Base-by-base conservation (phyloP, 2,888 invertebrate species). In the Phanerotoma sp. region DNA sequence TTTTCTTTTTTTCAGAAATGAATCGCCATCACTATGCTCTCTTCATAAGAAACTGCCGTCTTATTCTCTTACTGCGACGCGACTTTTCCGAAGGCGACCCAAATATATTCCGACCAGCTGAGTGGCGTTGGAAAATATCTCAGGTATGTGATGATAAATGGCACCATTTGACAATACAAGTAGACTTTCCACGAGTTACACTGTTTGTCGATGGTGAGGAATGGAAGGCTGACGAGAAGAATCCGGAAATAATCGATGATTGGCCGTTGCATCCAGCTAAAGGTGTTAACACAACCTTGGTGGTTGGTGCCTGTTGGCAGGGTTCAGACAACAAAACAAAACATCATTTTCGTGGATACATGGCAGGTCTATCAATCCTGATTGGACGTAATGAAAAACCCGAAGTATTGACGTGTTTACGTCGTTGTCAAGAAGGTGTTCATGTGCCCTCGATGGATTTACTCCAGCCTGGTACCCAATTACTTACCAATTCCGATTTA, bases 1-100 rank as follows among this genome's bases (percentile, higher is more conserved):
- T 30, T 21, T 55, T 58, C 42, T 47, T 33, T 33, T 32, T 11
- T 25, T 79, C 81, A 95, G 95, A 94, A 80, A 96, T 97, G 96
- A 98, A 97, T 81, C 89, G 99, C 4, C 98, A 99, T 79, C 99
- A 99, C 80, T 97, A 96, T 81, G 94, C 97, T 2, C 80, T 97
- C 66, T 98, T 97, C 81, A 89, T 99, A 3, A 88, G 98, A 65
- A 98, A 98, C 81, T 98, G 98, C 77, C 90, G 97, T 5, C 83
- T 99, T 67, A 96, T 99, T 69, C 83, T 99, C 64, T 82, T 99
- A 65, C 81, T 99, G 69, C 79, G 90, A 40, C 85, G 93, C 21
- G 98, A 98, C 80, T 94, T 92, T 78, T 91, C 92, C 20, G 92
- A 94, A 71, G 93, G 93, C 1, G 93, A 94, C 76, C 83, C 93